Percentiles rank a stretch among this genome's conserved stretches.
Evolutionary conservation across 2,888 invertebrate species (phyloP).

Genomic region (Agriopis marginaria): DNA sequence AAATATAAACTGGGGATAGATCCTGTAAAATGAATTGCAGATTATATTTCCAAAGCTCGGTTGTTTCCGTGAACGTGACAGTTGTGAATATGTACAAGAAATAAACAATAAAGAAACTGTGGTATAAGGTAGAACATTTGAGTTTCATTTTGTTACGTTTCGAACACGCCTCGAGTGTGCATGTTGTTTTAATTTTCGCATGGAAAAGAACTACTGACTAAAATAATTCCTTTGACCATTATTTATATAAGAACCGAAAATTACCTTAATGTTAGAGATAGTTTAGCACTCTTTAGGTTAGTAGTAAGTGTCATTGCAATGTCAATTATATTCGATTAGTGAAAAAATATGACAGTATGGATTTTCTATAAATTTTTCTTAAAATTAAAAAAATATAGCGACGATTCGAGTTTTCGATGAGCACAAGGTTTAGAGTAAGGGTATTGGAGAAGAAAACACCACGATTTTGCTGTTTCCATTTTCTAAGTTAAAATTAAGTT

Average conservation of each 20-base stretch:
- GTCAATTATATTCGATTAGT: conserved; percentile 86
- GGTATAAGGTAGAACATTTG: conserved; percentile 74
- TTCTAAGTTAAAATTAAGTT: conserved; percentile 53
- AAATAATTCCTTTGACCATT: conserved; percentile 57
- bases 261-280: conserved; percentile 76
- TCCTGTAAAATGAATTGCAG: conserved; percentile 18
- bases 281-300: conserved; percentile 82
- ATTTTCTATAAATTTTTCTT: conserved; percentile 79
- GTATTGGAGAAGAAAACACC: conserved; percentile 56
- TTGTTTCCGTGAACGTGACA: conserved; percentile 72
- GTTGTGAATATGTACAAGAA: conserved; percentile 83
- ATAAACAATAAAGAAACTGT: conserved; percentile 68
- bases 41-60: conserved; percentile 53
- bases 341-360: conserved; percentile 74
- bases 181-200: conserved; percentile 70
- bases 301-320: conserved; percentile 85
- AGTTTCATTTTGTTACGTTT: conserved; percentile 72
- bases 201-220: conserved; percentile 48
- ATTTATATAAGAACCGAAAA: conserved; percentile 74
- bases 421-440: conserved; percentile 54
- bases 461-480: conserved; percentile 57
- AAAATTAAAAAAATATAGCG: conserved; percentile 61
- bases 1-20: conserved; percentile 12
- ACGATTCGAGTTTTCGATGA: conserved; percentile 55
- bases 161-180: conserved; percentile 71